Conservation (phyloP, 1,140 invertebrate genomes). For the Dinoponera quadriceps region DNA sequence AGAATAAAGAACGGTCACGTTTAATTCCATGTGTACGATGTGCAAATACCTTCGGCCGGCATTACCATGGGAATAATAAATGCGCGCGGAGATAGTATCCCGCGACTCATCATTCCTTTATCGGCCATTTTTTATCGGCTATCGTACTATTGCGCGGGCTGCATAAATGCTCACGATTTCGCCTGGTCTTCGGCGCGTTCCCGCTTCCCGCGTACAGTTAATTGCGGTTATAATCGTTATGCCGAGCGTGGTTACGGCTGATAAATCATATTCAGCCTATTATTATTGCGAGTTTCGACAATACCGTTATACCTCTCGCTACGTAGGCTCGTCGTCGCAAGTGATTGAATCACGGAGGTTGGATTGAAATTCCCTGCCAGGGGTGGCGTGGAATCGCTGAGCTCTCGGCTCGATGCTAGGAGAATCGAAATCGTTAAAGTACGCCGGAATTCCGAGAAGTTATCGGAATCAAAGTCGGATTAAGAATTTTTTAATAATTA, state of each 20-base stretch:
- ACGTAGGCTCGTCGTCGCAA: slow-evolving; percentile 5
- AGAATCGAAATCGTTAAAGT: slow-evolving; percentile 19
- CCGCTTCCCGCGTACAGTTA: slow-evolving; percentile 35
- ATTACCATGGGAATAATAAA: slow-evolving; percentile 34
- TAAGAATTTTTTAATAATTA: too few relatives aligned
- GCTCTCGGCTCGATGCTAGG: neutral
- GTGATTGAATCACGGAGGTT: slow-evolving; percentile 41
- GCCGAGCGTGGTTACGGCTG: slow-evolving; percentile 23
- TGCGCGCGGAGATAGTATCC: slow-evolving; percentile 6
- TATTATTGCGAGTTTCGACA: slow-evolving; percentile 53
- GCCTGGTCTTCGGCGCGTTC: neutral
- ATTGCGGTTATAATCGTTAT: slow-evolving; percentile 44
- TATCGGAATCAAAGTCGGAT: too few relatives aligned
- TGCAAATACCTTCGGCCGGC: neutral
- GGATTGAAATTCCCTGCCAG: slow-evolving; percentile 24
- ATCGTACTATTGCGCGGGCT: slow-evolving; percentile 20
- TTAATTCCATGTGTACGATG: slow-evolving; percentile 3
- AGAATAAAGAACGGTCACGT: neutral
- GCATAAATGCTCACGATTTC: slow-evolving; percentile 40
- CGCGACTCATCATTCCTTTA: slow-evolving; percentile 34
- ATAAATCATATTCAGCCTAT: slow-evolving; percentile 50
- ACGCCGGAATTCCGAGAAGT: too few relatives aligned
- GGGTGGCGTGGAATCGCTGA: neutral
- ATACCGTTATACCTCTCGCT: slow-evolving; percentile 46
- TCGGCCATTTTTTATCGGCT: slow-evolving; percentile 21